A percentile compares a stretch with the other conserved stretches of the same genome.
Conservation (phyloP, 2,113 vertebrate genomes). For the Chloebia gouldiae region DNA sequence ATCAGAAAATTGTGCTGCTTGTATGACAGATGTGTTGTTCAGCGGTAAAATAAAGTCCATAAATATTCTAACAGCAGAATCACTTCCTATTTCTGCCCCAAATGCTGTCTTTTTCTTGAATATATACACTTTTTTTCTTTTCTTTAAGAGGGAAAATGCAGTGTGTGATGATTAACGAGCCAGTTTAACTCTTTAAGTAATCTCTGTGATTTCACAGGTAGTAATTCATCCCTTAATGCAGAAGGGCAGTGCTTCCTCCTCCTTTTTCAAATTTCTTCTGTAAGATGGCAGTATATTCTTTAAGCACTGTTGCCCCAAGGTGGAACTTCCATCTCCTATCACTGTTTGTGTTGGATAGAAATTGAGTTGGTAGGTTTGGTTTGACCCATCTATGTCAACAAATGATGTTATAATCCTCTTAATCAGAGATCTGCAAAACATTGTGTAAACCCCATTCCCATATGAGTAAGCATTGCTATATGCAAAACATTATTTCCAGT, state of each 20-base stretch:
- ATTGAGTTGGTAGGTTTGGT: background rate
- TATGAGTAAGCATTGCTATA: background rate
- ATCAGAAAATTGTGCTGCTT: background rate
- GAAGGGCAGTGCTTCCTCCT: background rate
- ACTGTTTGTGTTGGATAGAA: background rate
- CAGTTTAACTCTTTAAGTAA: background rate
- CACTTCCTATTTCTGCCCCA: background rate
- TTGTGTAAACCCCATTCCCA: background rate
- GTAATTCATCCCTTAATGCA: background rate
- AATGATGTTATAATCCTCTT: background rate
- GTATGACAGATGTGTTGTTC: background rate
- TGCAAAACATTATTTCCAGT: background rate
- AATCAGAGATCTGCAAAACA: background rate
- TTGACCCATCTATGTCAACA: background rate
- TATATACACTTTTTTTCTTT: rapidly evolving
- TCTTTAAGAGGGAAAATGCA: background rate
- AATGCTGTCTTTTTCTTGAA: background rate
- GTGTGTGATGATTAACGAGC: background rate
- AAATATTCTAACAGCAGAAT: background rate
- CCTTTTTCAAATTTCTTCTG: background rate
- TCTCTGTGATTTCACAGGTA: background rate
- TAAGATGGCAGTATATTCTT: background rate
- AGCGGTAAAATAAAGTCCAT: background rate
- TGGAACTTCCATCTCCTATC: background rate
- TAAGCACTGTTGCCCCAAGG: background rate